A percentile compares a stretch with the other conserved stretches of the same genome.
Evolutionary conservation across 2,113 vertebrate species (phyloP).

Genomic region (Grantiella picta): DNA sequence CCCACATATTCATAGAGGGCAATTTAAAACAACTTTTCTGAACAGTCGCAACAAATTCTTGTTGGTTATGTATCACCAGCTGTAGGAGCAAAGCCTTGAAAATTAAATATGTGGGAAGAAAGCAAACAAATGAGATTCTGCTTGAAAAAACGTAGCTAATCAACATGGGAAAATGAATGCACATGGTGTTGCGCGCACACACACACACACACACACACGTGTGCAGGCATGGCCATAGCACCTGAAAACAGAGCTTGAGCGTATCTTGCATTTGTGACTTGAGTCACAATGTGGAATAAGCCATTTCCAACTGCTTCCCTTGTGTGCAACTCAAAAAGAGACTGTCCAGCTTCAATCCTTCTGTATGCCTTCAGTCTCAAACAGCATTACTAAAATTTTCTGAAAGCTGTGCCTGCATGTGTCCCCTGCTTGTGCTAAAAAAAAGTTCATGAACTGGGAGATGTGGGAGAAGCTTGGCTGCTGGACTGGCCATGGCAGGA

Average conservation of each 20-base stretch:
- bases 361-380: not conserved
- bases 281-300: not conserved
- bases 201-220: too few species aligned
- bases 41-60: not conserved
- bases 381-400: not conserved
- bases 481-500: not conserved
- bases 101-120: not conserved
- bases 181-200: not conserved
- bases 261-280: not conserved
- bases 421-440: not conserved
- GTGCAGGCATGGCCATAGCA: not conserved
- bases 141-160: not conserved
- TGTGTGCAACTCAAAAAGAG: not conserved
- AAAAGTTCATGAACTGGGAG: not conserved
- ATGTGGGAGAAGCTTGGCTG: not conserved
- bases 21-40: not conserved
- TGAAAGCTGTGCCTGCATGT: not conserved
- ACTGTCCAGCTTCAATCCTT: not conserved
- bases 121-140: not conserved
- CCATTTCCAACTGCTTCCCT: not conserved
- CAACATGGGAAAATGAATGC: not conserved
- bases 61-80: not conserved
- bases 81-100: not conserved
- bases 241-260: not conserved
- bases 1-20: not conserved